Conservation (phyloP, 2,888 invertebrate species). For the Amiota mariae region DNA sequence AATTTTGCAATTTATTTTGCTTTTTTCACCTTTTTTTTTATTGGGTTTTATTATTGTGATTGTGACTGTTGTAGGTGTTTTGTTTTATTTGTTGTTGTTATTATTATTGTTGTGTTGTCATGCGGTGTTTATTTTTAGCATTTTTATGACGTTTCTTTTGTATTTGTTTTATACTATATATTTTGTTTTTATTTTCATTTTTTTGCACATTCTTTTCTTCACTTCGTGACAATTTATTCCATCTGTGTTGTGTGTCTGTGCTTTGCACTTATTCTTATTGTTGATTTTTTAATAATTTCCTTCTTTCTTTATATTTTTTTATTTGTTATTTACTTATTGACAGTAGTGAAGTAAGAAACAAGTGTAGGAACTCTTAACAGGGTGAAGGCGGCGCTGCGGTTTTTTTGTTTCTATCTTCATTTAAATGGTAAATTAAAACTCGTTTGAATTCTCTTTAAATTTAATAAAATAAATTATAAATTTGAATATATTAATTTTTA, state of each 20-base stretch:
- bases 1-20: constrained; percentile 54
- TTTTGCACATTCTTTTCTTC: constrained; percentile 6
- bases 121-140: constrained; percentile 44
- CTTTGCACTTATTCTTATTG: constrained; percentile 5
- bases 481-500: constrained; percentile 32
- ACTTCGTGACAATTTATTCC: neutral
- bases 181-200: neutral
- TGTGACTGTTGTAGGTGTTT: neutral
- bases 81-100: constrained; percentile 17
- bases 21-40: constrained; percentile 43
- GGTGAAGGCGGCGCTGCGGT: too few species aligned
- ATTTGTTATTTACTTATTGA: constrained; percentile 15
- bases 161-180: constrained; percentile 20
- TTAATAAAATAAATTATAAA: too few species aligned
- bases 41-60: constrained; percentile 36
- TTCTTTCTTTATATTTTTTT: neutral
- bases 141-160: constrained; percentile 53
- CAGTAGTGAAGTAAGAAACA: too few species aligned
- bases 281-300: neutral
- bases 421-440: neutral
- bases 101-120: constrained; percentile 3
- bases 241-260: neutral
- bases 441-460: constrained; percentile 37
- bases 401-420: too few species aligned
- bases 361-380: too few species aligned